Evolutionary conservation across 2,797 vertebrate species (phyloP), one percentile per base, ranked within the genome.

Genomic region (Scomberomorus guttatus): DNA sequence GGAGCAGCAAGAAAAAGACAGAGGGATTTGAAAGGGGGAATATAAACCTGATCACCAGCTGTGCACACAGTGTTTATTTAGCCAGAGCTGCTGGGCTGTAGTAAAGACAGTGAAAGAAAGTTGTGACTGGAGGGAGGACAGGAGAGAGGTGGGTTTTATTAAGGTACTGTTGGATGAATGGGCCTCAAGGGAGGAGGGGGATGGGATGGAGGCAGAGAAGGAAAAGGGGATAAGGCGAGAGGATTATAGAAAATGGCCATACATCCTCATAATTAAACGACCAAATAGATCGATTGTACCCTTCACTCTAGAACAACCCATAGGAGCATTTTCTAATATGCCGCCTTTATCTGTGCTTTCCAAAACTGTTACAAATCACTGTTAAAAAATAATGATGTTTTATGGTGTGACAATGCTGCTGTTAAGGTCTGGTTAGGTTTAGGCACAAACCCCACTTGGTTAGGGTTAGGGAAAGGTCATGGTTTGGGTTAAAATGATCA

Each of bases 41-140:
- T 85, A 82, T 89, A 91, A 94, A 94, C 72, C 84, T 76, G 82
- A 89, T 82, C 58, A 32, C 72, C 92, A 94, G 94, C 91, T 93
- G 89, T 81, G 80, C 7, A 1, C 32, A 73, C 81, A 1, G 67
- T 92, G 90, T 94, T 95, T 91, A 89, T 86, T 92, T 78, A 93
- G 81, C 85, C 66, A 15, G 70, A 82, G 86, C 77, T 51, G 80
- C 79, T 24, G 78, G 78, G 55, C 56, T 24, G 15, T 6, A 73
- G 57, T 52, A 75, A 82, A 83, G 85, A 86, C 22, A 14, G 48
- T n/a, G 75, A 77, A 67, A 69, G 77, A 84, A 84, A 77, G 77
- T 77, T 75, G 87, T 71, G 84, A 82, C 77, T 72, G 75, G 71
- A 75, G 85, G 84, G 46, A 82, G 87, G 48, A 77, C 5, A 17